Base-by-base conservation (phyloP, 2,888 invertebrate genomes). In the Pammene aurita region DNA sequence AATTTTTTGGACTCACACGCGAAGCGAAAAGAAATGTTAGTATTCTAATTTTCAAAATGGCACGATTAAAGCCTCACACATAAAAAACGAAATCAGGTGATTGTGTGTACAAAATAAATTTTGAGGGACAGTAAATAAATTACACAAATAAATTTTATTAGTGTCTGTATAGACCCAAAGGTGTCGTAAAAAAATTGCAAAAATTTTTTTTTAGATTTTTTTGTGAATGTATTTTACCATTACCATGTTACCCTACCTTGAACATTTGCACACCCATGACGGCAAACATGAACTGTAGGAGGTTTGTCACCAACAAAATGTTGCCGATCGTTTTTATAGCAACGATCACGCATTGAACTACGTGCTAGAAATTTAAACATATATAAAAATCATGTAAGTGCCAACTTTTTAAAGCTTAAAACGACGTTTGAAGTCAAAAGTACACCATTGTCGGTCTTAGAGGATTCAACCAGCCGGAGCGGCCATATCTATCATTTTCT, bases 261-360 rank as follows among this genome's bases (percentile, higher is more conserved):
- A 99, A 99, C 92, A 99, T 96, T 94, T 99, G 99, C 92, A 99
- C 99, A 94, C 99, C 99, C 94, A 99, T 99, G 90, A 99, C 99
- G 86, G 99, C 99, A 94, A 99, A 99, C 99, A 99, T 99, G 96
- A 99, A 99, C 94, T 99, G 98, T 83, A 99, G 98, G 89, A 99
- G 97, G 93, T 98, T 98, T 93, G 99, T 99, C 94, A 99, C 99
- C 95, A 99, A 95, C 95, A 99, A 97, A 94, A 99, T 99, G 96
- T 99, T 99, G 93, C 99, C 99, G 93, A 98, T 98, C 92, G 98
- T 98, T 95, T 98, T 98, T 89, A 98, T 97, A 84, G 98, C 98
- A 93, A 98, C 98, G 93, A 98, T 98, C 94, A 98, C 99, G 95
- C 99, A 99, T 94, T 99, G 99, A 90, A 99, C 99, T 94, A 99